Percentiles rank a stretch among this genome's conserved stretches.
Evolutionary conservation across 37 sponge, comb jelly and placozoan species (phyloP).

Genomic region (Bolinopsis microptera): DNA sequence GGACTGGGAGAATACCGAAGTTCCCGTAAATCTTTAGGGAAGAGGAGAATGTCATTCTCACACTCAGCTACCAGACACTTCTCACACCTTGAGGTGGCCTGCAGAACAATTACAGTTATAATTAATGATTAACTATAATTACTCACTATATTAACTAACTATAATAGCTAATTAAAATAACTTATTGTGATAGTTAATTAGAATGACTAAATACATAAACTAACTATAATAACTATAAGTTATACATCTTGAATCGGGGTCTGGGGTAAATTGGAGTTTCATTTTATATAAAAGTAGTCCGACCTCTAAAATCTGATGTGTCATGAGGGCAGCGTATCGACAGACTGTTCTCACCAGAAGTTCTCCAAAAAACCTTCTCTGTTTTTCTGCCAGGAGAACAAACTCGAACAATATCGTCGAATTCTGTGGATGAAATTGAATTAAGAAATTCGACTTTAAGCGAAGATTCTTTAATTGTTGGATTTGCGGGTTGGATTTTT

Average conservation of each 20-base stretch:
- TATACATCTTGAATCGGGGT: no score
- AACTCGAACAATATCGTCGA: slow-evolving; percentile 3
- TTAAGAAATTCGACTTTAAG: neutral
- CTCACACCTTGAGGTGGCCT: neutral
- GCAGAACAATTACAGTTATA: neutral
- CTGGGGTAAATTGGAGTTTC: no score
- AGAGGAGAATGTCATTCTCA: neutral
- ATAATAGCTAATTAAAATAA: no score
- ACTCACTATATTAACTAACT: no score
- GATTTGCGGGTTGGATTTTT: no score
- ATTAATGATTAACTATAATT: no score
- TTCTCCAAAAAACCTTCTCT: neutral
- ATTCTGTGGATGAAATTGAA: neutral
- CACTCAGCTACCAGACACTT: neutral
- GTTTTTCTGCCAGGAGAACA: neutral
- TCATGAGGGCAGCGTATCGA: slow-evolving; percentile 19
- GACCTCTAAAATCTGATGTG: slow-evolving; percentile 31
- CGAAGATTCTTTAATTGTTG: no score
- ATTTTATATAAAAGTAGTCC: no score
- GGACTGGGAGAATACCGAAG: neutral
- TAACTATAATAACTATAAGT: no score
- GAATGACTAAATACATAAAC: no score
- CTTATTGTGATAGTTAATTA: no score
- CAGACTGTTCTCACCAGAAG: slow-evolving; percentile 5
- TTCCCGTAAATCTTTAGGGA: neutral